phyloP scores from a whole-genome alignment of 2,113 vertebrate species.

The Asarcornis scutulata region DNA sequence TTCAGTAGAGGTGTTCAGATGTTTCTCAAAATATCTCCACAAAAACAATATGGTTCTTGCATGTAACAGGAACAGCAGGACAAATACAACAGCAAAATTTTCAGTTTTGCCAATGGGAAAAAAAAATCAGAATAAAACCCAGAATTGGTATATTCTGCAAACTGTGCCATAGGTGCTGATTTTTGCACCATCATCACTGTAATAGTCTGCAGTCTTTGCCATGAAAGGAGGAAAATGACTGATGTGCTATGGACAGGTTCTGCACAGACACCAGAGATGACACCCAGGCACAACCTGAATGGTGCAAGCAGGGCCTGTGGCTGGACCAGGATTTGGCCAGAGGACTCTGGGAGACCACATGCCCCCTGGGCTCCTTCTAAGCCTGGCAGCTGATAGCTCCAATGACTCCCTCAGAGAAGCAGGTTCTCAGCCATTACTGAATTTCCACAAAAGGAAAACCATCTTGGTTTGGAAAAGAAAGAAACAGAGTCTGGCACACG shows the following conservation, averaged over 20 bases:
- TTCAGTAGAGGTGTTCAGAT: neutral
- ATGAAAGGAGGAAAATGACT: neutral
- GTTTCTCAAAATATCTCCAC: neutral
- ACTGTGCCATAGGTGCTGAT: neutral
- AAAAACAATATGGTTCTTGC: neutral
- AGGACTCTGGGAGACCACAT: neutral
- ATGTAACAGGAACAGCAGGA: neutral
- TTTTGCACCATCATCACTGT: neutral
- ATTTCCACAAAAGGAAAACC: neutral
- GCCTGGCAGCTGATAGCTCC: neutral
- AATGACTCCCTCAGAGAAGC: neutral
- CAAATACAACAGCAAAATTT: neutral
- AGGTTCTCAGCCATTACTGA: neutral
- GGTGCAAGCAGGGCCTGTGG: neutral
- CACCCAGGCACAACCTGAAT: neutral
- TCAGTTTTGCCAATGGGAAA: neutral
- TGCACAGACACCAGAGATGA: neutral
- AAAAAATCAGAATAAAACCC: neutral
- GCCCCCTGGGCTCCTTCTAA: neutral
- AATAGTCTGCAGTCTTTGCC: neutral
- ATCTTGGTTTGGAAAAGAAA: neutral
- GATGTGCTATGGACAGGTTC: neutral
- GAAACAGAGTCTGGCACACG: neutral
- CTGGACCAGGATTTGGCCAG: neutral
- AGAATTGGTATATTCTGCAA: neutral